Conservation (phyloP, 1,140 invertebrate species). For the Dysdera silvatica region DNA sequence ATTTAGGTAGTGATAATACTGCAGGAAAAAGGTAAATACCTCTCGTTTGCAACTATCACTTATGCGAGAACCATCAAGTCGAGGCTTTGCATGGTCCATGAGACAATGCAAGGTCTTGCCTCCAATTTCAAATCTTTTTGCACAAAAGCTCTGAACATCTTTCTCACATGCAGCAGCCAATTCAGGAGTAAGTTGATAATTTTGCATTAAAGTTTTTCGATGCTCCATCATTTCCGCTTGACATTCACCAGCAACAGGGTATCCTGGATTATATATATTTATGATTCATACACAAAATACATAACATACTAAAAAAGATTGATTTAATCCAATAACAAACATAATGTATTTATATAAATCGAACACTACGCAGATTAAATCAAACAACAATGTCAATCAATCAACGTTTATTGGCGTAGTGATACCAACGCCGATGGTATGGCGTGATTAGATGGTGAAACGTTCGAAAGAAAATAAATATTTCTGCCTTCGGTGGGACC, state of each 20-base stretch:
- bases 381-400: too few relatives aligned
- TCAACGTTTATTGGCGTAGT: too few relatives aligned
- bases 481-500: too few relatives aligned
- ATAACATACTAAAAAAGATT: too few relatives aligned
- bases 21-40: constrained; percentile 6
- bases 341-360: too few relatives aligned
- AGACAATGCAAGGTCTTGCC: constrained; percentile 92
- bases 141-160: constrained; percentile 59
- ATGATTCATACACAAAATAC: constrained; percentile 22
- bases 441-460: too few relatives aligned
- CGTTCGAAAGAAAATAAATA: too few relatives aligned
- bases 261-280: constrained; percentile 40
- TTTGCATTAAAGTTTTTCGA: constrained; percentile 80
- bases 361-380: too few relatives aligned
- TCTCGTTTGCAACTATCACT: constrained; percentile 20
- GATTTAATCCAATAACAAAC: too few relatives aligned
- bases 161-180: constrained; percentile 77
- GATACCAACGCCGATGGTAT: too few relatives aligned
- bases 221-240: constrained; percentile 78
- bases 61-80: constrained; percentile 46
- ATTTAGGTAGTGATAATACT: too few relatives aligned
- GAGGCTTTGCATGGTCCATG: constrained; percentile 69
- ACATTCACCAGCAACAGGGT: constrained; percentile 60
- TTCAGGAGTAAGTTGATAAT: constrained; percentile 85
- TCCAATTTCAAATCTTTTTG: constrained; percentile 52